Evolutionary conservation across 1,140 invertebrate genomes (phyloP), one percentile per base, ranked within the genome.

Genomic region (Papilio polyxenes): DNA sequence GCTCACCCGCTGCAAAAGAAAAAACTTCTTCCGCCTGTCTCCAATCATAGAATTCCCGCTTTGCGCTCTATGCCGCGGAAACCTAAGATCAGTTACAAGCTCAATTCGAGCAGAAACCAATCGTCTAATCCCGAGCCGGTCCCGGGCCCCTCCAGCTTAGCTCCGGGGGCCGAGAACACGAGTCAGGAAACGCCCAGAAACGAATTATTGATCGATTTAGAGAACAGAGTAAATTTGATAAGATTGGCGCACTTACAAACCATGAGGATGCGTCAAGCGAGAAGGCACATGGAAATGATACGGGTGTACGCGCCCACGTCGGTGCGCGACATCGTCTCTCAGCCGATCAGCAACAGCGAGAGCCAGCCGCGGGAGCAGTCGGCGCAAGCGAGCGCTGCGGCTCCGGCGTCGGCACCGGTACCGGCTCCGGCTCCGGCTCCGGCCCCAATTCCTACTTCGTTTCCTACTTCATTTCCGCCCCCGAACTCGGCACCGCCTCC

Each of bases 171-270:
- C 20, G 87, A 87, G 23, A 87, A 80, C 56, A 37, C 82, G 23
- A 81, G 83, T 44, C 83, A 86, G 44, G 85, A 86, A 56, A 79
- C 87, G 0, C 84, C 87, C 10, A 85, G 88, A 59, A 81, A 85
- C 1, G 89, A 92, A 75, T 82, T 88, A 20, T 85, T 91, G 82
- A 88, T 88, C 82, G 89, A 92, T 15, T 92, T 93, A 72, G 90
- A 93, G 23, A 87, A 90, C 37, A 89, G 93, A 83, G 89, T 93
- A 10, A 93, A 93, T 84, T 87, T 93, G 65, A 91, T 93, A 84
- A 89, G 93, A 82, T 86, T 93, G 83, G 92, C 92, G 17, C 92
- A 93, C 75, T 89, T 91, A 85, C 90, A 93, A 83, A 91, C 92
- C 8, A 86, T 92, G 0, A 87, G 92, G 53, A 83, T 93, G 56